phyloP scores from a whole-genome alignment of 2,797 vertebrate species.

The Taeniopygia guttata region DNA sequence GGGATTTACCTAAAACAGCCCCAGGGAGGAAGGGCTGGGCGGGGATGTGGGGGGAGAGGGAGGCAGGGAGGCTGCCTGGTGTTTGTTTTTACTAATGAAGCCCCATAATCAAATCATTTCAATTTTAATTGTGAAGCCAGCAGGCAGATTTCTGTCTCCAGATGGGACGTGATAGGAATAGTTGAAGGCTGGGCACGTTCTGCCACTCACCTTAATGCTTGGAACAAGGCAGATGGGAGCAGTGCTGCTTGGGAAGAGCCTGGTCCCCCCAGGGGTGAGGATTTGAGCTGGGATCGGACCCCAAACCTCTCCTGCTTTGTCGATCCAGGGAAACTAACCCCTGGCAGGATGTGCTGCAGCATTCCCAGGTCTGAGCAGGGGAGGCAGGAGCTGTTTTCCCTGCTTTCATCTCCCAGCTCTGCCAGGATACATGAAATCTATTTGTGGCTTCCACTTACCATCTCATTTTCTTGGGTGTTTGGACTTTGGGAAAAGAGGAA shows the following conservation, averaged over 20 bases:
- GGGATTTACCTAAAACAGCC: conserved; percentile 32
- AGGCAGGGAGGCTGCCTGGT: conserved; percentile 15
- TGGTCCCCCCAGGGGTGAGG: not conserved
- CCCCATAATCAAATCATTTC: conserved; percentile 60
- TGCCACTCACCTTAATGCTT: not conserved
- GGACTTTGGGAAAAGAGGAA: conserved; percentile 7
- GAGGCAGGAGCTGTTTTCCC: not conserved
- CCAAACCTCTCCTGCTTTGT: not conserved
- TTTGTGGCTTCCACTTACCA: conserved; percentile 11
- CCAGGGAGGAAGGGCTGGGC: not conserved
- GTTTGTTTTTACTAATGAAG: conserved; percentile 63
- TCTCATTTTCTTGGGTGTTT: conserved; percentile 5
- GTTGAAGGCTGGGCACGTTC: conserved; percentile 20
- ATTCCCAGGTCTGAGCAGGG: not conserved
- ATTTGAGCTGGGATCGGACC: not conserved
- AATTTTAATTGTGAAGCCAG: conserved; percentile 64
- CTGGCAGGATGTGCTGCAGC: not conserved
- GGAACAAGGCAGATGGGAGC: not conserved
- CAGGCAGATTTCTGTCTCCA: conserved; percentile 67
- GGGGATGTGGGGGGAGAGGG: not conserved
- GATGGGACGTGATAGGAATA: conserved; percentile 55
- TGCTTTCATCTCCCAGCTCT: not conserved
- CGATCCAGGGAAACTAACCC: not conserved
- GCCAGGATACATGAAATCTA: not conserved
- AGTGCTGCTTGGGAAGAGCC: not conserved